Evolutionary conservation across 1,140 invertebrate genomes (phyloP), one percentile per base, ranked within the genome.

Genomic region (Sinella curviseta): DNA sequence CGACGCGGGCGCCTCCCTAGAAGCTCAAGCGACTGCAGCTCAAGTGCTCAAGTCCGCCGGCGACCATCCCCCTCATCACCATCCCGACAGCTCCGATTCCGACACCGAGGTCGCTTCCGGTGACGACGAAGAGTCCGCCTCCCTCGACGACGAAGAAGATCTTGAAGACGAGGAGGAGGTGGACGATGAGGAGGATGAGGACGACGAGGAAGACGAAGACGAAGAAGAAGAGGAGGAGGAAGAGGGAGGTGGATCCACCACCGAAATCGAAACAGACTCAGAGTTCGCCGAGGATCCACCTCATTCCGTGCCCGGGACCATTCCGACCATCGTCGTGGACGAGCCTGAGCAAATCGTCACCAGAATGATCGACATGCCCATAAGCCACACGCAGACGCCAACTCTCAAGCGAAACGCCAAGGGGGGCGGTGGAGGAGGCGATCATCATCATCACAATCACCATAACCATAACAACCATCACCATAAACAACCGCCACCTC

Each of bases 241-340:
- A 12, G 90, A 91, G 84, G 91, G 92, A 81, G 91, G 92, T 77
- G 94, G 94, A 84, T 94, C 94, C 16, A 94, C 94, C 1, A 96
- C 94, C 0, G 94, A 95, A 89, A 95, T 96, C 80, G 94, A 94
- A 67, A 96, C 94, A 0, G 94, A 96, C 86, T 95, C 94, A 2
- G 94, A 96, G 86, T 96, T 96, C 84, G 94, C 94, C 76, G 92
- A 94, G 81, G 94, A 95, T 83, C 84, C 83, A 34, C 81, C 84
- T 30, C 82, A 82, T 28, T 77, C 78, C 39, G 83, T 83, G 24
- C 83, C 83, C 0, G 85, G 85, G 17, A 83, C 83, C 54, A 86
- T 87, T 67, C 87, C 87, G 14, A 86, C 86, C n/a, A 87, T 87
- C 70, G 82, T 87, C 14, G 86, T 87, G 34, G 84, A 87, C 39